Base-by-base conservation (phyloP, 1,140 invertebrate genomes). In the Drusus annulatus region DNA sequence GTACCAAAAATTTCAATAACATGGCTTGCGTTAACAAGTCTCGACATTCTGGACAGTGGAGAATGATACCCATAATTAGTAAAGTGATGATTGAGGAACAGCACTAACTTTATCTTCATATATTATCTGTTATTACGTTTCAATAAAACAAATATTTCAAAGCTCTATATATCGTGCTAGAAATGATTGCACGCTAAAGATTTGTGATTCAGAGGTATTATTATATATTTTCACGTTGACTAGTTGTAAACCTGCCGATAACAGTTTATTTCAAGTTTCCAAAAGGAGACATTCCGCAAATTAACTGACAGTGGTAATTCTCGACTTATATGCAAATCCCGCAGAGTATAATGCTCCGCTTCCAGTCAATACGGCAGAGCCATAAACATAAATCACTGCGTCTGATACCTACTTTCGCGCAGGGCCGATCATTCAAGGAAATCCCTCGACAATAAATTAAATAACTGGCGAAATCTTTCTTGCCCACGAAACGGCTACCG, bases 271-370 rank as follows among this genome's bases (percentile, higher is more conserved):
- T 10, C 71, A 75, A 75, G 71, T 75, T 75, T 31, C 71, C 71
- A 75, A 75, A 75, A 58, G 28, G 71, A 75, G 71, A 25, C 71
- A 56, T 75, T 56, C 51, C 28, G 71, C 68, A 71, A 71, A 71
- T 71, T 54, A 71, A 71, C 68, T 54, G 68, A 71, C 68, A 71
- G 52, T 10, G 36, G 68, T 51, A 71, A 71, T 52, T 52, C 65
- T 71, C 45, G 65, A 71, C 65, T 71, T 51, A 71, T 71, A 71
- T 51, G 65, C 68, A 71, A 71, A 71, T 71, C 50, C 19, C 68
- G 50, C 45, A 19, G 68, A 45, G 50, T 51, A 52, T 52, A 71
- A 51, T 36, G 23, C 5, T 51, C 68, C 68, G 65, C 68, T 52
- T 19, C 17, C 68, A 51, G 68, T 71, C 36, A 71, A 51, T 75